Percentiles rank a stretch among this genome's conserved stretches.
Conservation (phyloP, 2,113 vertebrate species). For the Fregata magnificens region DNA sequence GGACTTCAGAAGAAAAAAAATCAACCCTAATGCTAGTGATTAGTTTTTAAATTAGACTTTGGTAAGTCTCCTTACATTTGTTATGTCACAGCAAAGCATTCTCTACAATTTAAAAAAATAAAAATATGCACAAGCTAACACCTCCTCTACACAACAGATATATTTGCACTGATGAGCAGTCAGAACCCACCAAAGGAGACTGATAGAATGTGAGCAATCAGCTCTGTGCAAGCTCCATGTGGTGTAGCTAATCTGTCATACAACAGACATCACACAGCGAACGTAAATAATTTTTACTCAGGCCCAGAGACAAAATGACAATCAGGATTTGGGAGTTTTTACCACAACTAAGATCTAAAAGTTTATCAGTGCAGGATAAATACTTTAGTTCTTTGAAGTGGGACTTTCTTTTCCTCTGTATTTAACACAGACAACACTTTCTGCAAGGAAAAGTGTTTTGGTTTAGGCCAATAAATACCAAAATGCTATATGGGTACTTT, state of each 20-base stretch:
- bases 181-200: neutral
- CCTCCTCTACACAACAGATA: neutral
- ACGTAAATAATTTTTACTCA: neutral
- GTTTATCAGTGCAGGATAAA: neutral
- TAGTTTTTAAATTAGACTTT: neutral
- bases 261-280: neutral
- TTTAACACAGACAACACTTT: neutral
- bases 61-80: neutral
- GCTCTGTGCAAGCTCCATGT: neutral
- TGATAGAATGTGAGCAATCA: neutral
- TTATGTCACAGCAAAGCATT: neutral
- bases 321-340: neutral
- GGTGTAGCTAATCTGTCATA: neutral
- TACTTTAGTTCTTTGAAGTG: neutral
- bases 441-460: neutral
- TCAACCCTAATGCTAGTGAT: neutral
- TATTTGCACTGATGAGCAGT: neutral
- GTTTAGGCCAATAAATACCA: neutral
- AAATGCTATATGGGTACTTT: neutral
- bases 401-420: neutral
- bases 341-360: neutral
- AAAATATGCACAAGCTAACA: neutral
- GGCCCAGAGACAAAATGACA: neutral
- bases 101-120: neutral
- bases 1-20: neutral